Percentiles rank a stretch among this genome's conserved stretches.
phyloP scores from a whole-genome alignment of 23 tunicate species.

The Trididemnum clinides region DNA sequence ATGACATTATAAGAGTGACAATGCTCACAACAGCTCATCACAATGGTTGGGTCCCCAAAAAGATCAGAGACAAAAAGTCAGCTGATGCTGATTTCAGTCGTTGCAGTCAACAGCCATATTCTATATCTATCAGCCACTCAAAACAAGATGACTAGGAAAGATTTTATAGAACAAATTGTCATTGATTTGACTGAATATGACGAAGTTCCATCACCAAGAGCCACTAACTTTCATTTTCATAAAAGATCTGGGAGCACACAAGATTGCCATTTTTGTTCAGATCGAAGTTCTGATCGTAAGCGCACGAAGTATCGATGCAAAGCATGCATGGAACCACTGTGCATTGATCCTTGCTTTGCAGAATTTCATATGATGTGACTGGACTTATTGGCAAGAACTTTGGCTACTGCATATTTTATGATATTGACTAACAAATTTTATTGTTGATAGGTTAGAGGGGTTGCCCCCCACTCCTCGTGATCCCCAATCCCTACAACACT shows the following conservation, averaged over 20 bases:
- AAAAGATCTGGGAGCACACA: constrained; percentile 31
- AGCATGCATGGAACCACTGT: constrained; percentile 32
- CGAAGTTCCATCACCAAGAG: constrained; percentile 29
- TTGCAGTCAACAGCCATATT: constrained; percentile 28
- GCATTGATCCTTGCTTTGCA: constrained; percentile 33
- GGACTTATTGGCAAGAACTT: constrained; percentile 28
- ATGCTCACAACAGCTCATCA: constrained; percentile 33
- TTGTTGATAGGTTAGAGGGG: constrained; percentile 27
- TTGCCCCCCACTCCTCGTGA: constrained; percentile 6
- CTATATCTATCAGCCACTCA: constrained; percentile 8
- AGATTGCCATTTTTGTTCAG: constrained; percentile 33
- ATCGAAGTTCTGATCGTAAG: constrained; percentile 16
- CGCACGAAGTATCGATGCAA: constrained; percentile 26
- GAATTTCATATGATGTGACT: constrained; percentile 31
- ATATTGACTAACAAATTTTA: constrained; percentile 5
- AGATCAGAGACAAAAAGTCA: constrained; percentile 22
- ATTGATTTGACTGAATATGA: constrained; percentile 15
- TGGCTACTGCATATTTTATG: constrained; percentile 1
- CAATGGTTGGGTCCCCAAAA: constrained; percentile 28
- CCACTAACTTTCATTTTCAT: constrained; percentile 21
- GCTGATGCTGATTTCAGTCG: constrained; percentile 25
- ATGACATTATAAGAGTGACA: constrained; percentile 16
- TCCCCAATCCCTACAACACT: constrained; percentile 23
- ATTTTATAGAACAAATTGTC: constrained; percentile 14
- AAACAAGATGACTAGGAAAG: constrained; percentile 9